These are phyloP conservation scores for Eristalis intricaria DNA, from an alignment of 2,888 invertebrate genomes.

Conservation along the genomic window DNA sequence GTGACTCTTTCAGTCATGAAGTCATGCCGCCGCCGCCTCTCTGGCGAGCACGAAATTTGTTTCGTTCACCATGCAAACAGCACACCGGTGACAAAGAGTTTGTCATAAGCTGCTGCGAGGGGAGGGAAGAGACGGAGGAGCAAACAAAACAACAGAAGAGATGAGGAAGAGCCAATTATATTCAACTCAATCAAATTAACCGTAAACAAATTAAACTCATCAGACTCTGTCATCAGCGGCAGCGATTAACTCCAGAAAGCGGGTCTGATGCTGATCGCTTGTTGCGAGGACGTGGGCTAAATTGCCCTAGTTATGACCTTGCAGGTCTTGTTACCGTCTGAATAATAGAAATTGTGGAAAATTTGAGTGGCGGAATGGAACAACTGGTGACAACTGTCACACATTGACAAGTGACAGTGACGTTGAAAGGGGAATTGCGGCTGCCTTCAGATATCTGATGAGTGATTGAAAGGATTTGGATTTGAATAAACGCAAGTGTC, in stretches of 20 bases:
- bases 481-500: too few species aligned
- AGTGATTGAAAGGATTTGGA: not conserved
- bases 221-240: constrained; percentile 16
- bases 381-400: not conserved
- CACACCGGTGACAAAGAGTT: constrained; percentile 4
- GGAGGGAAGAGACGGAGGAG: not conserved
- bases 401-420: not conserved
- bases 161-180: constrained; percentile 50
- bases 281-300: not conserved
- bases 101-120: not conserved
- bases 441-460: not conserved
- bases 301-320: constrained; percentile 17
- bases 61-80: not conserved
- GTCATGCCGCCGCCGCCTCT: not conserved
- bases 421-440: not conserved
- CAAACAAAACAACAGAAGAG: not conserved
- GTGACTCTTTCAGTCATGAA: constrained; percentile 40
- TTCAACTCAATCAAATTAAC: constrained; percentile 48
- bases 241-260: constrained; percentile 12
- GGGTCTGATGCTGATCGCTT: not conserved
- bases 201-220: constrained; percentile 51
- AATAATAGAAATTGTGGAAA: not conserved
- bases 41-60: not conserved
- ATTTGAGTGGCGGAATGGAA: not conserved
- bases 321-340: not conserved